Evolutionary conservation across 1,140 invertebrate species (phyloP), one percentile per base, ranked within the genome.

Genomic region (Andricus grossulariae): DNA sequence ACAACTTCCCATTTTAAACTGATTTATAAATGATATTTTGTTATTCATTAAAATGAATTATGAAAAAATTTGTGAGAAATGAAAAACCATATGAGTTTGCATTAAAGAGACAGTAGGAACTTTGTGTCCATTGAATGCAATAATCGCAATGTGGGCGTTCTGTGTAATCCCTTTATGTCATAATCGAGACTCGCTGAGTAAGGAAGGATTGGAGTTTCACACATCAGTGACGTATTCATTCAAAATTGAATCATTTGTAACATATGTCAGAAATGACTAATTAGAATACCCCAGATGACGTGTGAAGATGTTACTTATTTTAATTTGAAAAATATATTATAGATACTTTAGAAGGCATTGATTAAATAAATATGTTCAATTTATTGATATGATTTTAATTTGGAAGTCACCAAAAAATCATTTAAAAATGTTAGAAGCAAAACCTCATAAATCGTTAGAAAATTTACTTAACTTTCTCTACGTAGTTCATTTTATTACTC

Each of bases 401-500:
- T 45, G 10, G 1, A 45, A 45, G 7, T 4, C 39, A 10, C 39
- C 39, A 45, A 45, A 10, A 8, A 45, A 45, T 39, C 16, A 66
- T 39, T 39, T 66, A 15, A n/a, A 66, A 66, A 66, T 45, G 16
- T 32, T 32, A 32, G 32, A 57, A 25, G 45, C 21, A 45, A 66
- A 66, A 66, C 0, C 13, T 16, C 16, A 15, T 25, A n/a, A 66
- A 66, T 39, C 60, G 39, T 39, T 66, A 66, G 60, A 66, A 66
- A 66, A 32, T 66, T 66, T 16, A 39, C 39, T 0, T 45, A 39
- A 66, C 60, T 66, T 66, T 66, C 60, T 16, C 60, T 66, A 16
- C 32, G 25, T 10, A 66, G 60, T 39, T 66, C 32, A 66, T 32
- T 66, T 66, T 66, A 66, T 66, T 66, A 66, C 60, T 66, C 60